Evolutionary conservation across 2,888 invertebrate species (phyloP).

Genomic region (Taenaris catops): DNA sequence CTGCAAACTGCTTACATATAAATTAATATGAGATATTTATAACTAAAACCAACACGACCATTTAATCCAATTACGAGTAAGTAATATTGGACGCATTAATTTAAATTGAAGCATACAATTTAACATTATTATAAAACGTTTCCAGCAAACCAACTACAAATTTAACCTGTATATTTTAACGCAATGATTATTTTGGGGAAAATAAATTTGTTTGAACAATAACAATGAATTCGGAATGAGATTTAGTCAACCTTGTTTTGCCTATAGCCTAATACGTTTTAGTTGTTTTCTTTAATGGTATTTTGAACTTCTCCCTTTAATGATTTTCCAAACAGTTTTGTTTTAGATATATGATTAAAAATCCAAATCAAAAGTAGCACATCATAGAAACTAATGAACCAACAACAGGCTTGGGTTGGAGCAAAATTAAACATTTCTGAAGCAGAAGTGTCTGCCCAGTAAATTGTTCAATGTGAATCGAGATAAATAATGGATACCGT

Average conservation of each 20-base stretch:
- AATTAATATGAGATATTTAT: conserved; percentile 3
- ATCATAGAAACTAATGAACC: conserved; percentile 8
- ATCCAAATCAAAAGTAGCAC: conserved; percentile 9
- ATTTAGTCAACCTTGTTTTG: too few relatives aligned
- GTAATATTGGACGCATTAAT: conserved; percentile 4
- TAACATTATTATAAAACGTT: background rate
- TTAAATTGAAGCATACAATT: conserved; percentile 2
- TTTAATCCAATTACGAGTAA: conserved; percentile 4
- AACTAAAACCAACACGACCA: conserved; percentile 5
- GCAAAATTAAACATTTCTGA: conserved; percentile 18
- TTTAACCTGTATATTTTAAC: too few relatives aligned
- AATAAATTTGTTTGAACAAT: too few relatives aligned
- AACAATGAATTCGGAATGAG: too few relatives aligned
- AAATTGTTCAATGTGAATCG: conserved; percentile 17
- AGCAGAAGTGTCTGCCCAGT: conserved; percentile 12
- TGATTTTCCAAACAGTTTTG: too few relatives aligned
- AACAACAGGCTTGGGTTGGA: conserved; percentile 3
- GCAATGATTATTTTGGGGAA: too few relatives aligned
- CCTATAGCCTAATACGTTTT: too few relatives aligned
- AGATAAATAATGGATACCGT: conserved; percentile 35
- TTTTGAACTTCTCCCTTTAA: too few relatives aligned
- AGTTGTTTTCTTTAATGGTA: too few relatives aligned
- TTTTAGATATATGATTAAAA: too few relatives aligned
- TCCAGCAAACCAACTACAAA: background rate
- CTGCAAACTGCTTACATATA: conserved; percentile 2